A percentile compares a stretch with the other conserved stretches of the same genome.
phyloP scores from a whole-genome alignment of 2,113 vertebrate species.

The Corvus moneduloides region DNA sequence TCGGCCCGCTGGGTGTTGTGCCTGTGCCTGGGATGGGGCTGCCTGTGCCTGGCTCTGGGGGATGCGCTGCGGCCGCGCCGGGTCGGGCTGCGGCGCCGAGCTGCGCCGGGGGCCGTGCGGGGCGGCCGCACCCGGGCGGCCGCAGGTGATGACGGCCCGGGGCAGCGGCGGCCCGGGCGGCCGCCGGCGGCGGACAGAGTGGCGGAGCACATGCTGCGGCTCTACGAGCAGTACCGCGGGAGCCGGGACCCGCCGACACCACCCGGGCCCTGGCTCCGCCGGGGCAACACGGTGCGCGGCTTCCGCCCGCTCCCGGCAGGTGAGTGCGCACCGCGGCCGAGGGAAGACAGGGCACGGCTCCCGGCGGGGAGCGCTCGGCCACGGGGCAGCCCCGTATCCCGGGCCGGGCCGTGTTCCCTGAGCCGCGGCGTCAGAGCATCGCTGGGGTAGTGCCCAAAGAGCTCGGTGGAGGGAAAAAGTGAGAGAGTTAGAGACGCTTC shows the following conservation, averaged over 20 bases:
- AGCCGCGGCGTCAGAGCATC: background rate
- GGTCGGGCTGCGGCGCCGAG: constrained; percentile 31
- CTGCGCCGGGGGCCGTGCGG: background rate
- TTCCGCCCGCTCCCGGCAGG: constrained; percentile 69
- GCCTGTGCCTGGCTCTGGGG: constrained; percentile 71
- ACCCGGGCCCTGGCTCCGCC: background rate
- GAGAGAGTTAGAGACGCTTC: background rate
- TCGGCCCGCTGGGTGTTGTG: constrained; percentile 60
- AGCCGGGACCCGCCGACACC: background rate
- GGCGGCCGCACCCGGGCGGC: background rate
- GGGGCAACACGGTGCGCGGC: constrained; percentile 90
- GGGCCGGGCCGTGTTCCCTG: too few species aligned
- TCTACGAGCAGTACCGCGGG: constrained; percentile 84
- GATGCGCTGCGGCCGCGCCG: constrained; percentile 60
- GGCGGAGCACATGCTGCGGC: constrained; percentile 90
- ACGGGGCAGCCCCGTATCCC: background rate
- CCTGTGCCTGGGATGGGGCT: constrained; percentile 80
- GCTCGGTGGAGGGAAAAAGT: rapidly evolving
- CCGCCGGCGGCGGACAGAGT: constrained; percentile 74
- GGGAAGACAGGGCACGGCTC: too few species aligned
- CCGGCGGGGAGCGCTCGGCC: background rate
- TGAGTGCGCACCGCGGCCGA: background rate
- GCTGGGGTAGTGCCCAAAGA: background rate
- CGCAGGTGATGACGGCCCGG: background rate
- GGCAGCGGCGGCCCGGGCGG: background rate